Evolutionary conservation across 2,888 invertebrate species (phyloP).

Genomic region (Andrena bicolor): DNA sequence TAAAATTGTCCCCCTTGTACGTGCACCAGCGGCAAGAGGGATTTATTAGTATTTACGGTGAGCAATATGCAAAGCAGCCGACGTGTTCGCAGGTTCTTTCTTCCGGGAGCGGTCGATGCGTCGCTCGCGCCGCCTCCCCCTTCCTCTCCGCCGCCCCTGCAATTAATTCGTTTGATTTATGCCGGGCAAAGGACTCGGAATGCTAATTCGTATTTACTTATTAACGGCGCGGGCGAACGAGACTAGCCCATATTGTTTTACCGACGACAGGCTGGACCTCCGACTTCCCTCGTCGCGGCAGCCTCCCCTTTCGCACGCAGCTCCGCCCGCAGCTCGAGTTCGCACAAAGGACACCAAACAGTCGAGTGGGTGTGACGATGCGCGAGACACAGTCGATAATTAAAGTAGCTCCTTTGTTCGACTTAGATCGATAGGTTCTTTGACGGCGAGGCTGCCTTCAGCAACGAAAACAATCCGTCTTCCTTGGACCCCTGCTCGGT

Average conservation of each 20-base stretch:
- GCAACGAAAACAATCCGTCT: constrained; percentile 72
- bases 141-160: constrained; percentile 56
- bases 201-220: constrained; percentile 83
- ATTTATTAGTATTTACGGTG: constrained; percentile 81
- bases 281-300: constrained; percentile 25
- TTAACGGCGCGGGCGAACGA: constrained; percentile 74
- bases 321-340: constrained; percentile 59
- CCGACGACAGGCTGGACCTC: constrained; percentile 55
- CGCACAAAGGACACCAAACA: constrained; percentile 73
- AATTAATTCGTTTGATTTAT: constrained; percentile 83
- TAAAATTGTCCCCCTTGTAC: constrained; percentile 50
- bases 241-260: constrained; percentile 74
- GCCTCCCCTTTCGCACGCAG: constrained; percentile 41
- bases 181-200: constrained; percentile 77
- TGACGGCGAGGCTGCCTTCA: constrained; percentile 63
- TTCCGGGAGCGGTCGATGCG: constrained; percentile 48
- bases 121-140: constrained; percentile 38
- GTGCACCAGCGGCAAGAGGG: constrained; percentile 47
- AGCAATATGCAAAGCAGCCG: constrained; percentile 78
- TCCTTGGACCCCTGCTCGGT: constrained; percentile 29
- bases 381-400: constrained; percentile 78
- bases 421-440: constrained; percentile 80
- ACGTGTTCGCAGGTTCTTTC: constrained; percentile 61
- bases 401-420: constrained; percentile 80
- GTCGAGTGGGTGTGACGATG: constrained; percentile 68